Evolutionary conservation across 2,113 vertebrate genomes (phyloP).

Genomic region (Cervus canadensis): DNA sequence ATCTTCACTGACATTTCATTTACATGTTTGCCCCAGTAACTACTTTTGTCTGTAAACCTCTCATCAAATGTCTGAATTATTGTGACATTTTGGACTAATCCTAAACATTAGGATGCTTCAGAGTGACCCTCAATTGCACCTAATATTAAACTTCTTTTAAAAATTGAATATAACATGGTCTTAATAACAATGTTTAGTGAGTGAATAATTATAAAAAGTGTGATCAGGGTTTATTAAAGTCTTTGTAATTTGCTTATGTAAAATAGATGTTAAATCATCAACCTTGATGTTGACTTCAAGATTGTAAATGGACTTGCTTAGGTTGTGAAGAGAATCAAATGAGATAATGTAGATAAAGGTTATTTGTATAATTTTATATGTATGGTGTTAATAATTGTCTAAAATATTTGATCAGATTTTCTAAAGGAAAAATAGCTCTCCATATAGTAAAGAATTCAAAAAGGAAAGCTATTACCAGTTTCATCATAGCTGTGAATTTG

Average conservation of each 20-base stretch:
- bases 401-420: background rate
- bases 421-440: background rate
- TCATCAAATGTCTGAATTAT: background rate
- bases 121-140: background rate
- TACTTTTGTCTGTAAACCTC: background rate
- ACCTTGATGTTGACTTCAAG: slow-evolving; percentile 40
- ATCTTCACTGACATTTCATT: background rate
- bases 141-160: slow-evolving; percentile 22
- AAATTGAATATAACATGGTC: slow-evolving; percentile 14
- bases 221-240: slow-evolving; percentile 28
- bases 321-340: slow-evolving; percentile 23
- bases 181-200: slow-evolving; percentile 36
- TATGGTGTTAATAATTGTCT: background rate
- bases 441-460: background rate
- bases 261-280: slow-evolving; percentile 60
- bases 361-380: background rate
- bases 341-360: background rate
- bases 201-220: slow-evolving; percentile 33
- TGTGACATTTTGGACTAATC: background rate
- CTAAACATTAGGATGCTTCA: background rate
- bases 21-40: background rate
- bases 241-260: slow-evolving; percentile 50
- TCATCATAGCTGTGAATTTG: background rate
- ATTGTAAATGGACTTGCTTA: slow-evolving; percentile 30
- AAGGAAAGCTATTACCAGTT: background rate